Evolutionary conservation across 2,888 invertebrate species (phyloP), one percentile per base, ranked within the genome.

Genomic region (Timema cristinae): DNA sequence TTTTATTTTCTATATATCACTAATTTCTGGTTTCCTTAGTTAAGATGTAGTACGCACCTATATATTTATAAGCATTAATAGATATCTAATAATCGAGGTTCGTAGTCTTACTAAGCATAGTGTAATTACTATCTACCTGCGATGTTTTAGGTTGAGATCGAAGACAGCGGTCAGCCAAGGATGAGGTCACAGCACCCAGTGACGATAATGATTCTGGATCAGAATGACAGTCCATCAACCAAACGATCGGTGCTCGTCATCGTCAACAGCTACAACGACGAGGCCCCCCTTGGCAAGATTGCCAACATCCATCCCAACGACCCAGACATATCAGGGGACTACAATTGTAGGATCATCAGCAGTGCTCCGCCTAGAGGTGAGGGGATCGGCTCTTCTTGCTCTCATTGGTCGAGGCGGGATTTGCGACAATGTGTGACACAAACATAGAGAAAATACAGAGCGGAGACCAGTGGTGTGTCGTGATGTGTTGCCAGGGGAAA

Each of bases 221-320:
- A 93, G 81, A 97, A 97, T 81, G 97, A 97, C 78, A 94, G 92
- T 80, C 94, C 96, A 15, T 96, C 95, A 0, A 88, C 89, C 4
- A 87, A 95, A 32, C 87, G 97, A 78, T 91, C 91, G 10, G 92
- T 93, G 0, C 92, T 93, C 78, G 88, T 95, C 32, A 83, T 92
- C 68, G 90, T 95, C 4, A 89, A 92, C 79, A 86, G 91, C 0
- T 91, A 92, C 78, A 91, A 94, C 78, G 81, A 78, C 71, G 75
- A 76, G 0, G 78, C 80, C 52, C 92, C 94, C 0, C 80, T 87
- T 47, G 92, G 92, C n/a, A 92, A 91, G 82, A 91, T 98, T 75
- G 97, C 95, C 8, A 90, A 95, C 81, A 92, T 97, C 0, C 93
- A 91, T 82, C 98, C 98, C 0, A 92, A 94, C 79, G 98, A 98